Base-by-base conservation (phyloP, 2,113 vertebrate genomes). In the Gambusia affinis region DNA sequence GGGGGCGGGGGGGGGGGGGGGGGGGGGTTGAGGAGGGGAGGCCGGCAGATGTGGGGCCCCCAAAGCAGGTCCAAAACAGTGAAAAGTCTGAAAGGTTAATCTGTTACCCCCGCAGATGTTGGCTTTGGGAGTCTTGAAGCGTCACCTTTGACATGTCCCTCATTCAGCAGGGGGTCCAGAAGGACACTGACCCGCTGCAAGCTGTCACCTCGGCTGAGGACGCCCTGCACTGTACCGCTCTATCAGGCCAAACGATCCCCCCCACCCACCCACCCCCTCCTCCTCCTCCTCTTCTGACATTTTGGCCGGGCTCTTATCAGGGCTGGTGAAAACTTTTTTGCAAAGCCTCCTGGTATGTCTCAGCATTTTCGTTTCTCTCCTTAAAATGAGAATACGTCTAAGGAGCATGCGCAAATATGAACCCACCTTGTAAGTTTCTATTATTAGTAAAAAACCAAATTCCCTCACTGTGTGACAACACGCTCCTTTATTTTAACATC, bases 131-230 rank as follows among this genome's bases (percentile, higher is more conserved):
- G 95, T 96, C 95, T 96, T 94, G 92, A 95, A 94, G 95, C 94
- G 93, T 96, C 96, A 96, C 96, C 96, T 97, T 96, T 96, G 96
- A 96, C 96, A 96, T 91, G 92, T 91, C 89, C 91, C 92, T 89
- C 89, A 92, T 92, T 94, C 91, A 91, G 93, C 88, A 44, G 88
- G 92, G 92, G 89, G 89, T 90, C 82, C 91, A 93, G 92, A 92
- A 89, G 92, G 89, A 94, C 92, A 93, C 93, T 95, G 94, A 92
- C 93, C 51, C 93, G 85, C 91, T 90, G 91, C 96, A 96, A 96
- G 95, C 96, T 96, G 96, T 96, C 94, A 92, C 93, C 87, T 79
- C 85, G 91, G 83, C 81, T 84, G 88, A 91, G 92, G 90, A 92
- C 92, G 92, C 93, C 86, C 88, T 88, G 85, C 68, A 57, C 51